Base-by-base conservation (phyloP, 2,113 vertebrate genomes). In the Terrapene triunguis region DNA sequence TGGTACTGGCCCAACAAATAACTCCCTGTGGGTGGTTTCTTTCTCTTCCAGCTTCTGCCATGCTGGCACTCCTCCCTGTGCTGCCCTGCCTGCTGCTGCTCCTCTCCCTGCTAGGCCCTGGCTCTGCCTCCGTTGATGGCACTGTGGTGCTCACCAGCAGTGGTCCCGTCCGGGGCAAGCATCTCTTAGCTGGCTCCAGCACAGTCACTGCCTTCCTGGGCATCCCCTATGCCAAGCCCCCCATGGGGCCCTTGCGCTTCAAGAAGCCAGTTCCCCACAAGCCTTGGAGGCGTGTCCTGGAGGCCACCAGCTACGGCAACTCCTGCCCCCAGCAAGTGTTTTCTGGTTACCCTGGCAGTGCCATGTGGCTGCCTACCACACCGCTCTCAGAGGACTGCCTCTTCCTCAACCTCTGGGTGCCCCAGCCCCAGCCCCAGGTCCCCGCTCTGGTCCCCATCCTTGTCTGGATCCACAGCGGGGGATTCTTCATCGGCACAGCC, bases 401-500 rank as follows among this genome's bases (percentile, higher is more conserved):
- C 5, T 98, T 98, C 82, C 89, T 99, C 14, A 99, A 98, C 62
- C 89, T 99, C 10, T 99, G 98, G 98, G 86, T 98, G 2, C 98
- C 98, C 42, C 62, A 87, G 25, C 96, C 91, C 11, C 95, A 51
- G 32, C 92, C 97, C 16, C 44, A 44, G 44, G 44, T 44, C 6
- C 27, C n/a, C 11, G 81, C 80, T 2, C 81, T 79, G 44, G 94
- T 91, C 50, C 95, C 97, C 38, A 97, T 99, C 47, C 98, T 99
- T 74, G 97, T 98, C 50, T 98, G 98, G 98, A 98, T 99, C 80
- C 98, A 98, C 51, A 98, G 98, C 16, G 98, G 98, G 3, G 98
- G 95, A 3, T 99, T 98, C 84, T 16, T 0, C 24, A 0, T 44
- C 22, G 98, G 98, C 59, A 98, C 98, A 1, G 95, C 98, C 21